Evolutionary conservation across 2,797 vertebrate genomes (phyloP).

Genomic region (Crocidura indochinensis): DNA sequence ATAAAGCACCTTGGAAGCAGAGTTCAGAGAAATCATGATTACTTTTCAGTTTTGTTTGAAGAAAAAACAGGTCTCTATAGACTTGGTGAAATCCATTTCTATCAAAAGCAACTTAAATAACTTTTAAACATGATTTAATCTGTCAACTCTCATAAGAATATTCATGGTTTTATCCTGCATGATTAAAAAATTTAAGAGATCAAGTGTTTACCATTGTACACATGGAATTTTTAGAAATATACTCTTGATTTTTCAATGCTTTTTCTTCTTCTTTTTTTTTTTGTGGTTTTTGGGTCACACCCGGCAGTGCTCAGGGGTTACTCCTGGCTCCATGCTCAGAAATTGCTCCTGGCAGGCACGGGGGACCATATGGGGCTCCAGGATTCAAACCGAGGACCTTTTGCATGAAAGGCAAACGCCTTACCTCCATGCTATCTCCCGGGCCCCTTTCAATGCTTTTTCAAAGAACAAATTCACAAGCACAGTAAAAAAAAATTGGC

Average conservation of each 20-base stretch:
- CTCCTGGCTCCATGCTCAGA: no score
- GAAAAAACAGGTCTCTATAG: constrained; percentile 50
- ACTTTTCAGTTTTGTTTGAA: constrained; percentile 55
- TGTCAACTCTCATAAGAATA: constrained; percentile 41
- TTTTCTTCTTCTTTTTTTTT: no score
- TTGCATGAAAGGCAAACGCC: no score
- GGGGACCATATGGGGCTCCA: no score
- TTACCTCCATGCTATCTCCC: no score
- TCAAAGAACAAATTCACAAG: constrained; percentile 57
- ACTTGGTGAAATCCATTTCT: constrained; percentile 32
- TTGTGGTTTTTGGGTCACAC: no score
- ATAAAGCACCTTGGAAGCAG: background rate
- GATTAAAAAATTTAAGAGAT: constrained; percentile 42
- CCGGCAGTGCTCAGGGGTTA: no score
- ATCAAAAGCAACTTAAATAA: constrained; percentile 25
- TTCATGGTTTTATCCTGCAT: constrained; percentile 52
- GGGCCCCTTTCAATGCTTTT: constrained; percentile 59
- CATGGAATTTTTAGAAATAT: constrained; percentile 28
- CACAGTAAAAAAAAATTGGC: constrained; percentile 23
- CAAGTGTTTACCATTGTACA: background rate
- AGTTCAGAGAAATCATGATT: constrained; percentile 50
- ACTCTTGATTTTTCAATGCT: constrained; percentile 48
- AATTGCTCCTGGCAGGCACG: no score
- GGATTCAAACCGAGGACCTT: no score
- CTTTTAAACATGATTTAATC: constrained; percentile 53